phyloP scores from a whole-genome alignment of 2,797 vertebrate species.

The Limosa lapponica region DNA sequence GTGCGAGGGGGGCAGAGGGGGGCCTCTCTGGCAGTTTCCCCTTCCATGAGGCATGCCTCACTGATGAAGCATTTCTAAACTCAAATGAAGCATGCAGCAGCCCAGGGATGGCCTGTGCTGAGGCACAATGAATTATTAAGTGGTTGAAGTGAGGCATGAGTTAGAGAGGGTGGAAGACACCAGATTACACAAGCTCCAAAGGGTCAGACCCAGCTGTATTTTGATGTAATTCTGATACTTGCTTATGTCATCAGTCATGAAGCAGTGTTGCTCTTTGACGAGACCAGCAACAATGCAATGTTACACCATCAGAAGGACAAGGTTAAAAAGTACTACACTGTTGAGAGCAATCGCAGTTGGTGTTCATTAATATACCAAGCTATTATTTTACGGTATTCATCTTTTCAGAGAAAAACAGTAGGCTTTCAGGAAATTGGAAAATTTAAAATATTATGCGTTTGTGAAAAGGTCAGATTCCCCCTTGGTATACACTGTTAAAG shows the following conservation, averaged over 20 bases:
- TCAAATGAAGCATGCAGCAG: background rate
- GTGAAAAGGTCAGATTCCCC: background rate
- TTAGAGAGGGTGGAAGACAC: background rate
- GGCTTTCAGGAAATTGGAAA: background rate
- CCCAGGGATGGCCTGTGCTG: background rate
- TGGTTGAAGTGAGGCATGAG: background rate
- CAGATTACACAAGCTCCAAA: background rate
- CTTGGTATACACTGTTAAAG: background rate
- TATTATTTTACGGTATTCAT: background rate
- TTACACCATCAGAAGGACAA: background rate
- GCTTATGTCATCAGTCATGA: background rate
- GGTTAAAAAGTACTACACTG: background rate
- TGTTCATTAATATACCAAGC: background rate
- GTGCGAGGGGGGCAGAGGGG: background rate
- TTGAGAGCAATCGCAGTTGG: background rate
- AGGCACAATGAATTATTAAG: background rate
- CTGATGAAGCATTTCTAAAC: background rate
- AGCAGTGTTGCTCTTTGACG: background rate
- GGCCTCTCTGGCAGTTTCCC: background rate
- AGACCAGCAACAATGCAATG: background rate
- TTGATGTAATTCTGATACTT: background rate
- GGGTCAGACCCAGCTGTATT: background rate
- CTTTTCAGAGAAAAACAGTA: background rate
- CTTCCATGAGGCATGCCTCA: background rate
- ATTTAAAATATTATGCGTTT: background rate